These are phyloP conservation scores for Megaceryle torquata DNA, from an alignment of 2,113 vertebrate species.

Conservation along the genomic window DNA sequence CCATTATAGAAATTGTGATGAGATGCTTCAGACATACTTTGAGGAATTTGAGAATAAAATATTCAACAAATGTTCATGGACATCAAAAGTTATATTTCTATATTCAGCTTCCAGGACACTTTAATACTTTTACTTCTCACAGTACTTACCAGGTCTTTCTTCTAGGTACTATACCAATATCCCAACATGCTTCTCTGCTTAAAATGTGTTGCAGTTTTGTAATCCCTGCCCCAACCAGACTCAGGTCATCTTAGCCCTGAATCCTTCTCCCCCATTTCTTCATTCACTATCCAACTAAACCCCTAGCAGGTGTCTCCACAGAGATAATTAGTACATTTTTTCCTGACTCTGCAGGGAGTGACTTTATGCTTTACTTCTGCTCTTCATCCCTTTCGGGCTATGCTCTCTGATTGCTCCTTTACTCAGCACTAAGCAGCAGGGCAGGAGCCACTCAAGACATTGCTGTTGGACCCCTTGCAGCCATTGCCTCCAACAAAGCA, in stretches of 20 bases:
- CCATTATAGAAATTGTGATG: neutral
- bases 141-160: neutral
- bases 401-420: neutral
- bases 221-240: fast-evolving
- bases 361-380: neutral
- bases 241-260: neutral
- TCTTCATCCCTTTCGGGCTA: neutral
- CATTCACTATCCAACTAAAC: neutral
- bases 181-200: fast-evolving
- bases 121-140: neutral
- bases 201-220: neutral
- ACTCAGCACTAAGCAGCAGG: neutral
- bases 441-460: neutral
- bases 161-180: neutral
- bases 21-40: neutral
- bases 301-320: neutral
- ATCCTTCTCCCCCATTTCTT: fast-evolving
- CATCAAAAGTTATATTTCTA: fast-evolving
- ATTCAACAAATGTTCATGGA: neutral
- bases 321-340: neutral
- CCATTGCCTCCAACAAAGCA: neutral
- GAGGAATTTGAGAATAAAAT: neutral
- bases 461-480: neutral
- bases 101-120: neutral
- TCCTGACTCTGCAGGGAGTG: neutral